Base-by-base conservation (phyloP, 1,140 invertebrate species). In the Drosophila funebris region DNA sequence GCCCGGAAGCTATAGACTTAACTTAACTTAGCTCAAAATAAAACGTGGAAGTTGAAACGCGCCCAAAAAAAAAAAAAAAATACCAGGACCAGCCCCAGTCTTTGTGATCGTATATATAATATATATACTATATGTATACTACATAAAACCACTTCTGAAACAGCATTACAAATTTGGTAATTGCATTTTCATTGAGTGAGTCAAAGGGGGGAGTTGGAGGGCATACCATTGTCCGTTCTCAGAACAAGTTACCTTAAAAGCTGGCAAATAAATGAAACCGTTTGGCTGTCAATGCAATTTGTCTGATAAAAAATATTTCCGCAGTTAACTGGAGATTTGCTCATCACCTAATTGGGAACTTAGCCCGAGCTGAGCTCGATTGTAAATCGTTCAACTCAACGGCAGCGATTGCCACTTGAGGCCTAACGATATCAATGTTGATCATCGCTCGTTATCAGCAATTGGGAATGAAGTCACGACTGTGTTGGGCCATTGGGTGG, bases 271-370 rank as follows among this genome's bases (percentile, higher is more conserved):
- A 31, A 33, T 33, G 29, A 43, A 61, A 33, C 27, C 48, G 56
- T 18, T 29, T 24, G 9, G 31, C 31, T 20, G 27, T 44, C 41
- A 37, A n/a, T 20, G 37, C 37, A 4, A 16, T 20, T 36, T 27
- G 44, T 16, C n/a, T 39, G 29, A 29, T 37, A 18, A 52, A 37
- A 52, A 37, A 31, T 24, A 24, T 56, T 71, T 71, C 68, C 68
- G 68, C 22, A 44, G 31, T 2, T 44, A 66, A 64, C 24, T 16
- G 29, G 9, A 22, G 69, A 64, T 71, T 82, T 62, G 77, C 61
- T 84, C 80, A 84, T 81, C 81, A 67, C 81, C 74, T 29, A 73
- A 77, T 85, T 77, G 52, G 76, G 81, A 80, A 84, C 18, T 36
- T 27, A 54, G 14, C 20, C 22, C 31, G 58, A 36, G 44, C 44